These are phyloP conservation scores for Mastacembelus armatus DNA, from an alignment of 2,797 vertebrate genomes.

Conservation along the genomic window DNA sequence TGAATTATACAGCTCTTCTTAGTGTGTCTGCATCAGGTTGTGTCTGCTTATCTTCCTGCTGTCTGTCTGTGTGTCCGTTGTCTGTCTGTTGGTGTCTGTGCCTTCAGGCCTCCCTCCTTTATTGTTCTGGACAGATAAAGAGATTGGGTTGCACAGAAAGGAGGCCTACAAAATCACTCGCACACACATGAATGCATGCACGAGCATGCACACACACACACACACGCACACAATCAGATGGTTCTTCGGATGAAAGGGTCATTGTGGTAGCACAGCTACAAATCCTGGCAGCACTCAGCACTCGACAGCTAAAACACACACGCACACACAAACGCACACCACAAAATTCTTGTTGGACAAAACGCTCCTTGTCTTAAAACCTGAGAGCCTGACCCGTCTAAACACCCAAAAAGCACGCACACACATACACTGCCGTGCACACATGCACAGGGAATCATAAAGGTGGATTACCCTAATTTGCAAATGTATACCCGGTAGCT, in stretches of 20 bases:
- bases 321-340: slow-evolving; percentile 25
- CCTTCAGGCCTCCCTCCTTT: slow-evolving; percentile 70
- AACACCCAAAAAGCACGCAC: slow-evolving; percentile 43
- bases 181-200: slow-evolving; percentile 8
- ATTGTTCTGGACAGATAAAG: slow-evolving; percentile 76
- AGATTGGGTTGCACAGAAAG: slow-evolving; percentile 60
- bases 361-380: slow-evolving; percentile 73
- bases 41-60: slow-evolving; percentile 38
- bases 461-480: slow-evolving; percentile 80
- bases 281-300: slow-evolving; percentile 71
- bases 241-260: slow-evolving; percentile 74
- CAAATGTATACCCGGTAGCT: slow-evolving; percentile 81
- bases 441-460: slow-evolving; percentile 48
- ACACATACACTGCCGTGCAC: slow-evolving; percentile 18
- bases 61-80: slow-evolving; percentile 35
- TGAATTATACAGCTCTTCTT: slow-evolving; percentile 43
- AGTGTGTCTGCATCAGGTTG: slow-evolving; percentile 16
- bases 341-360: slow-evolving; percentile 66
- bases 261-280: slow-evolving; percentile 71
- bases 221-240: slow-evolving; percentile 54
- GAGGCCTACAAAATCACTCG: slow-evolving; percentile 47
- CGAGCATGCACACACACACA: slow-evolving; percentile 3
- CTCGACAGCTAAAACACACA: slow-evolving; percentile 66
- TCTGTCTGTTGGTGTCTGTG: slow-evolving; percentile 49
- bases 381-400: slow-evolving; percentile 48